Percentiles rank a stretch among this genome's conserved stretches.
phyloP scores from a whole-genome alignment of 1,140 invertebrate species.

The Plectrocnemia conspersa region DNA sequence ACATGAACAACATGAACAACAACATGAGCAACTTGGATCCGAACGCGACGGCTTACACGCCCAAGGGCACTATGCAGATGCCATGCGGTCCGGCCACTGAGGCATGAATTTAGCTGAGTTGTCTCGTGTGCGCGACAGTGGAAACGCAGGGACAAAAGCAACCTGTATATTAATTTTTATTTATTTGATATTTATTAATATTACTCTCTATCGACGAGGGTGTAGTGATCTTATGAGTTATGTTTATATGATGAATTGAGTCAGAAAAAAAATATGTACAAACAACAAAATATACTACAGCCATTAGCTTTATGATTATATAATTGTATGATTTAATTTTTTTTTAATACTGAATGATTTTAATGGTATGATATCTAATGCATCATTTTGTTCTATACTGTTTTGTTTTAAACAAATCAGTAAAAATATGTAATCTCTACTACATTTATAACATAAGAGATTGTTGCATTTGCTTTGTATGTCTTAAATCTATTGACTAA shows the following conservation, averaged over 20 bases:
- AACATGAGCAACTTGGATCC: conserved; percentile 63
- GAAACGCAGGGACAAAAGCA: conserved; percentile 14
- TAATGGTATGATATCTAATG: too few relatives aligned
- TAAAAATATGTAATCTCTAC: too few relatives aligned
- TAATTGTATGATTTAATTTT: too few relatives aligned
- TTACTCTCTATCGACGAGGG: neutral
- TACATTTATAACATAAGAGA: too few relatives aligned
- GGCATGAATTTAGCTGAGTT: conserved; percentile 2
- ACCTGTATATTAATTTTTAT: conserved; percentile 5
- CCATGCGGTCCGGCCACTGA: conserved; percentile 42
- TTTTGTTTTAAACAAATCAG: too few relatives aligned
- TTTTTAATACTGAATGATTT: too few relatives aligned
- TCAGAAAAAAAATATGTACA: too few relatives aligned
- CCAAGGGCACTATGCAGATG: conserved; percentile 56
- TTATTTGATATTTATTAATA: conserved; percentile 5
- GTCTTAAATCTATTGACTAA: neutral
- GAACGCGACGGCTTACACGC: conserved; percentile 87
- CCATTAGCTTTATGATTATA: too few relatives aligned
- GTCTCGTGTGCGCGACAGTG: neutral
- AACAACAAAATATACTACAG: too few relatives aligned
- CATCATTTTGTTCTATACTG: too few relatives aligned
- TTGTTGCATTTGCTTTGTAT: neutral
- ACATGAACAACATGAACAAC: conserved; percentile 32
- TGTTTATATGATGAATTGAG: too few relatives aligned
- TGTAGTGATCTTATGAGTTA: too few relatives aligned